Conservation (phyloP, 2,888 invertebrate species). For the Leptogaster cylindrica region DNA sequence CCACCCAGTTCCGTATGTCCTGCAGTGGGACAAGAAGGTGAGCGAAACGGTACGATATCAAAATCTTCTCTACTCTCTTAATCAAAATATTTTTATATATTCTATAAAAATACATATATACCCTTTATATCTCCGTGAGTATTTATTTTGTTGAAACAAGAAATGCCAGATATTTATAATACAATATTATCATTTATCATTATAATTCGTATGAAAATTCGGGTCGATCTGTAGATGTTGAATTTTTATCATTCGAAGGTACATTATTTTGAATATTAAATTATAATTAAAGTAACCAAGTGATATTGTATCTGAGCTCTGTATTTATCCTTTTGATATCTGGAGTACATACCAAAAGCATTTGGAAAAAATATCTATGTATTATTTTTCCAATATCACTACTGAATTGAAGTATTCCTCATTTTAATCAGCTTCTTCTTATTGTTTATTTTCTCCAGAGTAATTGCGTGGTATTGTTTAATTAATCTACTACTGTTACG, state of each 20-base stretch:
- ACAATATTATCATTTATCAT: slow-evolving; percentile 6
- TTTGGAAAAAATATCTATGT: not conserved
- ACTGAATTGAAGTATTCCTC: slow-evolving; percentile 9
- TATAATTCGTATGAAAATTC: slow-evolving; percentile 17
- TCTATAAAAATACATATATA: slow-evolving; percentile 48
- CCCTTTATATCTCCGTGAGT: slow-evolving; percentile 49
- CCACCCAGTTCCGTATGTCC: slow-evolving; percentile 95
- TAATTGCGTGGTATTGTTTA: slow-evolving; percentile 31
- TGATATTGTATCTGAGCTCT: not conserved
- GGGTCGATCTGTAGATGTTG: slow-evolving; percentile 26
- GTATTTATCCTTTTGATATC: not conserved
- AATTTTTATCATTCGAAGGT: slow-evolving; percentile 13
- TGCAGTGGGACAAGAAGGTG: slow-evolving; percentile 99
- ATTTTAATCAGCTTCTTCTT: slow-evolving; percentile 24
- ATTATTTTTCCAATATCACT: slow-evolving; percentile 2
- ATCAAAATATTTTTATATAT: slow-evolving; percentile 57
- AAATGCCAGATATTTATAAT: slow-evolving; percentile 28
- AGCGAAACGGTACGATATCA: slow-evolving; percentile 91
- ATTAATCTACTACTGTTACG: not conserved
- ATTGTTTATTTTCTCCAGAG: slow-evolving; percentile 18
- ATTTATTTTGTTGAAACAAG: slow-evolving; percentile 48
- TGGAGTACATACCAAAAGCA: not conserved
- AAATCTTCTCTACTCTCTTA: slow-evolving; percentile 66
- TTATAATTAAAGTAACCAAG: not conserved
- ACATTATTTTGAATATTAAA: slow-evolving; percentile 5